A percentile compares a stretch with the other conserved stretches of the same genome.
Conservation (phyloP, 2,888 invertebrate genomes). For the Melitaea athalia region DNA sequence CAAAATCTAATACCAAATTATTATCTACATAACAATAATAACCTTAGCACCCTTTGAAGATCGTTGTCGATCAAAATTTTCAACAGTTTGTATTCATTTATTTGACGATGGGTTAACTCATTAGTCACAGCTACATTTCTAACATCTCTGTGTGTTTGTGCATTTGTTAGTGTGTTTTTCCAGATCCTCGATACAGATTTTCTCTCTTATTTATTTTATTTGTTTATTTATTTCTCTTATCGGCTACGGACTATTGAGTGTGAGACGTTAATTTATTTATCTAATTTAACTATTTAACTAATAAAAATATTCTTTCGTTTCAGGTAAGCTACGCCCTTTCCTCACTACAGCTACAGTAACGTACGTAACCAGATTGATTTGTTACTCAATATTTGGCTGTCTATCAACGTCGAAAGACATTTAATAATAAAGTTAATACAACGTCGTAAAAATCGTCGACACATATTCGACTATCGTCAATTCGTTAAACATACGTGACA, state of each 20-base stretch:
- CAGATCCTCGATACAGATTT: too few species aligned
- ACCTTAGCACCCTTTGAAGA: too few species aligned
- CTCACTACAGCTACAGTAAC: slow-evolving; percentile 10
- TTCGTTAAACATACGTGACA: slow-evolving; percentile 28
- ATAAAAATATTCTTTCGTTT: slow-evolving; percentile 30
- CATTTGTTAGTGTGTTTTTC: too few species aligned
- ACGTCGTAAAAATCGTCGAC: slow-evolving; percentile 28
- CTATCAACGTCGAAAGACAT: slow-evolving; percentile 6
- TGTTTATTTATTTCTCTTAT: too few species aligned
- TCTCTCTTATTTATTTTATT: too few species aligned
- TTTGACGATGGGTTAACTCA: too few species aligned
- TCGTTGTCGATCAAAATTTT: background rate
- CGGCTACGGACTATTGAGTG: too few species aligned
- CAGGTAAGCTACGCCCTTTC: slow-evolving; percentile 36
- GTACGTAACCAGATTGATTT: slow-evolving; percentile 18
- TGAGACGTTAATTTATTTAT: too few species aligned
- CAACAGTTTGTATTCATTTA: background rate
- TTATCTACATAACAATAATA: slow-evolving; percentile 1
- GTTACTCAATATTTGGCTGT: background rate
- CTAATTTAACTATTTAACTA: slow-evolving; percentile 9
- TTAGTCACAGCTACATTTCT: background rate
- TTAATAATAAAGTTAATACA: slow-evolving; percentile 25
- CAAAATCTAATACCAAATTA: slow-evolving; percentile 18
- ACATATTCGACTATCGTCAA: slow-evolving; percentile 23
- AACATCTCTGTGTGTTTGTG: too few species aligned